phyloP scores from a whole-genome alignment of 2,797 vertebrate species.

The Gephyroberyx darwinii region DNA sequence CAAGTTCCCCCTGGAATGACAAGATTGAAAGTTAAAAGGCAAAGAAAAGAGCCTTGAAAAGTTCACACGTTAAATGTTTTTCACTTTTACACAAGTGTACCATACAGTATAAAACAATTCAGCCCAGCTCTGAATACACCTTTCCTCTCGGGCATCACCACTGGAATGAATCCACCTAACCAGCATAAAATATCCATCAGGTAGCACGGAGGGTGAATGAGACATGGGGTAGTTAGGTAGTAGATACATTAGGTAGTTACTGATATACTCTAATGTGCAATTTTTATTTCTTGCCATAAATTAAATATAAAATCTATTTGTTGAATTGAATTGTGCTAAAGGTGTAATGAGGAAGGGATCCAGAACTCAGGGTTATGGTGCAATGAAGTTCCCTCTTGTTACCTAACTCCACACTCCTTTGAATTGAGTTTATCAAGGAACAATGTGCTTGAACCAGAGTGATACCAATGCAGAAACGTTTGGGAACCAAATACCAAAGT shows the following conservation, averaged over 20 bases:
- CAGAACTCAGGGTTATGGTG: background rate
- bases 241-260: background rate
- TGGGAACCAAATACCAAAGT: slow-evolving; percentile 30
- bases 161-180: background rate
- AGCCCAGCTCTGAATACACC: background rate
- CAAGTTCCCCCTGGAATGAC: slow-evolving; percentile 77
- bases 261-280: background rate
- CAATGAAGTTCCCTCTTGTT: slow-evolving; percentile 33
- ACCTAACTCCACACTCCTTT: slow-evolving; percentile 23
- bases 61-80: slow-evolving; percentile 44
- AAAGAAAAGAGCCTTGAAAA: slow-evolving; percentile 57
- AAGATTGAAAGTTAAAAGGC: slow-evolving; percentile 69
- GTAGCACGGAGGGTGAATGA: background rate
- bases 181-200: background rate
- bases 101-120: background rate
- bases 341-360: slow-evolving; percentile 2
- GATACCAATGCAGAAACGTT: slow-evolving; percentile 39
- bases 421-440: slow-evolving; percentile 22
- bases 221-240: no score
- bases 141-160: background rate
- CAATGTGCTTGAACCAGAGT: slow-evolving; percentile 10
- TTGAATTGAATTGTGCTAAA: slow-evolving; percentile 21
- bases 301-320: background rate
- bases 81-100: slow-evolving; percentile 11
- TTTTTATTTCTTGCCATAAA: no score